Evolutionary conservation across 2,113 vertebrate genomes (phyloP).

Genomic region (Ctenodactylus gundi): DNA sequence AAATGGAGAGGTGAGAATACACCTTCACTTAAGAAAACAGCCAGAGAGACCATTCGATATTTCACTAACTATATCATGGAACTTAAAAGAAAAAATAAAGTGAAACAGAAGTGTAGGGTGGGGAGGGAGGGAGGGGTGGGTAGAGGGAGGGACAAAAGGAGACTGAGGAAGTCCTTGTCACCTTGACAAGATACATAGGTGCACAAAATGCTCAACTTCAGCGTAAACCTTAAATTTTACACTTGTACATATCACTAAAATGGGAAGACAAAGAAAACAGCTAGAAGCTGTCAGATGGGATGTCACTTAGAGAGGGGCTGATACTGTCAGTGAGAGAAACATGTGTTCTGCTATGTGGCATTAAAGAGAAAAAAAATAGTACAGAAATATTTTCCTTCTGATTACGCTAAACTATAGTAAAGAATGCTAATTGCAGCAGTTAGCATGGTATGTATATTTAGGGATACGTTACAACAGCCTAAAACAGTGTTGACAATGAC

Average conservation of each 20-base stretch:
- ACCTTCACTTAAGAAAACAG: neutral
- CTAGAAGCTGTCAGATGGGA: neutral
- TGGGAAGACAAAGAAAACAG: no score
- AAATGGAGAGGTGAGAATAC: neutral
- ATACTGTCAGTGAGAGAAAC: neutral
- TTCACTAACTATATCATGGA: no score
- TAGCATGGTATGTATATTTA: neutral
- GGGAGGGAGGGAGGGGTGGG: no score
- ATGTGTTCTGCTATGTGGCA: neutral
- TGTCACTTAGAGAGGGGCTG: neutral
- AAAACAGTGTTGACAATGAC: neutral
- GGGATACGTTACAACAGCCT: neutral
- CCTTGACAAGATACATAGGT: no score
- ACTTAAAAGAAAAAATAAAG: no score
- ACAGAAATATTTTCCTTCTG: neutral
- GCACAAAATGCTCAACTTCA: no score
- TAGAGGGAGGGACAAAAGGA: no score
- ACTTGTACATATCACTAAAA: no score
- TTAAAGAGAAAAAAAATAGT: neutral
- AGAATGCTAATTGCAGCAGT: neutral
- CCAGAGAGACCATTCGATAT: no score
- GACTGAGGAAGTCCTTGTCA: no score
- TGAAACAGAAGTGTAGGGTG: no score
- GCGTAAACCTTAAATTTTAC: no score
- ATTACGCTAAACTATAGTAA: neutral